Conservation (phyloP, 2,797 vertebrate genomes). For the Staurois parvus region DNA sequence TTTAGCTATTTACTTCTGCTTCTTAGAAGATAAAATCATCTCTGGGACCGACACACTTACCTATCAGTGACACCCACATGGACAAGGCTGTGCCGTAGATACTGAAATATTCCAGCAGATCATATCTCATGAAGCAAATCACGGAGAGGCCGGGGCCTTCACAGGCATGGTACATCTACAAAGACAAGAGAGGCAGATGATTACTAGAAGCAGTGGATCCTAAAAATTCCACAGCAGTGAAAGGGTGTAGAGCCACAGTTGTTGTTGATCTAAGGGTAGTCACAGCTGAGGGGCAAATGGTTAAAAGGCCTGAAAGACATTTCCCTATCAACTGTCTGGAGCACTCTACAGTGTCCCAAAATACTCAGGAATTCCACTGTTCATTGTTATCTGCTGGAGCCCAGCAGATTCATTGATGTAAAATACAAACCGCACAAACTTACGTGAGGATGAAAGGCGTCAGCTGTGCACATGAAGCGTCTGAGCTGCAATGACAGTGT, state of each 20-base stretch:
- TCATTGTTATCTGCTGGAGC: not conserved
- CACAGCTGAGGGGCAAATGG: slow-evolving; percentile 48
- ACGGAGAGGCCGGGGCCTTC: slow-evolving; percentile 87
- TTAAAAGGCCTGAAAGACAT: slow-evolving; percentile 19
- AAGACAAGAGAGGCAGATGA: not conserved
- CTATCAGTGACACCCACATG: slow-evolving; percentile 97
- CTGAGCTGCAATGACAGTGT: not conserved
- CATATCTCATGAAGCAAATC: slow-evolving; percentile 91
- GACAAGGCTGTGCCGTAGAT: slow-evolving; percentile 92
- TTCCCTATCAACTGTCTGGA: not conserved
- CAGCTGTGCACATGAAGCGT: not conserved
- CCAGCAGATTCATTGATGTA: not conserved
- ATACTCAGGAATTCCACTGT: not conserved
- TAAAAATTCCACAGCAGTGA: not conserved
- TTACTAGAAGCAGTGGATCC: not conserved
- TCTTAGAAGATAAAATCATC: too few relatives aligned
- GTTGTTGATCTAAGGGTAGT: not conserved
- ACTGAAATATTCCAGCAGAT: slow-evolving; percentile 94
- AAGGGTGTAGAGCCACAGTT: slow-evolving; percentile 22
- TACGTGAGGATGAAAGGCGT: not conserved
- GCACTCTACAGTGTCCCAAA: not conserved
- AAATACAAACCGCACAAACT: not conserved
- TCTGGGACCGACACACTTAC: slow-evolving; percentile 73
- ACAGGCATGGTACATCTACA: slow-evolving; percentile 89
- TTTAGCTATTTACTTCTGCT: too few relatives aligned